Percentiles rank a stretch among this genome's conserved stretches.
These are phyloP conservation scores for Timema podura DNA, from an alignment of 2,888 invertebrate genomes.

Conservation along the genomic window DNA sequence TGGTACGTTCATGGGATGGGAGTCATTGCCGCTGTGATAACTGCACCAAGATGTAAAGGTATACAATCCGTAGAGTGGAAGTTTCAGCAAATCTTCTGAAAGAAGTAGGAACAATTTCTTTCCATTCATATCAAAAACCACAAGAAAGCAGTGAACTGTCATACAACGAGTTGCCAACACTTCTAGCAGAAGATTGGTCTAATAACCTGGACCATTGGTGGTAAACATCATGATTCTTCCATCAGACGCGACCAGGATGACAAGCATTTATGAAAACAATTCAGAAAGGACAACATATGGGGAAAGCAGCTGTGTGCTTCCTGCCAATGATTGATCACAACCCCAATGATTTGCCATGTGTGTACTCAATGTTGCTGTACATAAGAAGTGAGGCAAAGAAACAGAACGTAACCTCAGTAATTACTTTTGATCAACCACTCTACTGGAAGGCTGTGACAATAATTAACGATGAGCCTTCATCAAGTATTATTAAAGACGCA, in stretches of 20 bases:
- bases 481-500: background rate
- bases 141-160: background rate
- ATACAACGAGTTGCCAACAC: background rate
- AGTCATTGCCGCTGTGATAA: background rate
- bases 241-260: background rate
- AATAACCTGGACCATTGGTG: background rate
- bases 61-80: background rate
- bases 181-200: conserved; percentile 8
- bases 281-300: background rate
- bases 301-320: background rate
- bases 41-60: background rate
- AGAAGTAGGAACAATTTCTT: background rate
- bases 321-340: background rate
- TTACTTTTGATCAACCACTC: background rate
- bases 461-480: conserved; percentile 1
- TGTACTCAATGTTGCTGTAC: background rate
- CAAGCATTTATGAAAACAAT: conserved; percentile 5
- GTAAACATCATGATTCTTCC: background rate
- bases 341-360: background rate
- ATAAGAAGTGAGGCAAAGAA: conserved; percentile 10
- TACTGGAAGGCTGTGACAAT: conserved; percentile 1
- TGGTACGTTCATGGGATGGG: conserved; percentile 9
- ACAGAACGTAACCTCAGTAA: background rate
- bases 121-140: background rate
- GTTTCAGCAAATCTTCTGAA: background rate